Percentiles rank a stretch among this genome's conserved stretches.
phyloP scores from a whole-genome alignment of 2,888 invertebrate species.

The Agrochola lychnidis region DNA sequence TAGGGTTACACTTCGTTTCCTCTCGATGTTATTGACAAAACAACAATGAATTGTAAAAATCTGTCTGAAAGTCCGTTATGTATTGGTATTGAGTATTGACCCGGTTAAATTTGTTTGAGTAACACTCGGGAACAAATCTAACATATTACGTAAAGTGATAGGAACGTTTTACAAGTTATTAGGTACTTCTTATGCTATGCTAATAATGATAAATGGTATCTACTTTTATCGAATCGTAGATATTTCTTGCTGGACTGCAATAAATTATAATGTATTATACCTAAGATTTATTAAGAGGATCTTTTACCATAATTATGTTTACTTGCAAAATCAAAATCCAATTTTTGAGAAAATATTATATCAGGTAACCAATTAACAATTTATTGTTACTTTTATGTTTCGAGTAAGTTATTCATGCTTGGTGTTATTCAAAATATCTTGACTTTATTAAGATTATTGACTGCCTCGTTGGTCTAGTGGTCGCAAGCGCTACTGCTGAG shows the following conservation, averaged over 20 bases:
- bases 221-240: not conserved
- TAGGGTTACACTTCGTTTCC: slow-evolving; percentile 29
- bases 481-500: too few species aligned
- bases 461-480: too few species aligned
- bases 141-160: slow-evolving; percentile 30
- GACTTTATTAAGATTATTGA: too few species aligned
- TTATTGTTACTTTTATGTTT: not conserved
- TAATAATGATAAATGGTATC: slow-evolving; percentile 3
- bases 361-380: not conserved
- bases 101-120: slow-evolving; percentile 19
- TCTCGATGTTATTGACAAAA: slow-evolving; percentile 24
- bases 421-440: not conserved
- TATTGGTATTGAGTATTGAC: slow-evolving; percentile 27
- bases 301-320: not conserved
- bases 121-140: slow-evolving; percentile 16
- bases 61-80: not conserved
- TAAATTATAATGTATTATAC: not conserved
- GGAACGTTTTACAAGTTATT: slow-evolving; percentile 18
- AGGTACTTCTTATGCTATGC: not conserved
- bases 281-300: not conserved
- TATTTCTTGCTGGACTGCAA: not conserved
- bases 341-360: not conserved
- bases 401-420: slow-evolving; percentile 3
- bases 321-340: too few species aligned
- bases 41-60: slow-evolving; percentile 38